Evolutionary conservation across 2,113 vertebrate species (phyloP), one percentile per base, ranked within the genome.

Genomic region (Pollimyrus isidori): DNA sequence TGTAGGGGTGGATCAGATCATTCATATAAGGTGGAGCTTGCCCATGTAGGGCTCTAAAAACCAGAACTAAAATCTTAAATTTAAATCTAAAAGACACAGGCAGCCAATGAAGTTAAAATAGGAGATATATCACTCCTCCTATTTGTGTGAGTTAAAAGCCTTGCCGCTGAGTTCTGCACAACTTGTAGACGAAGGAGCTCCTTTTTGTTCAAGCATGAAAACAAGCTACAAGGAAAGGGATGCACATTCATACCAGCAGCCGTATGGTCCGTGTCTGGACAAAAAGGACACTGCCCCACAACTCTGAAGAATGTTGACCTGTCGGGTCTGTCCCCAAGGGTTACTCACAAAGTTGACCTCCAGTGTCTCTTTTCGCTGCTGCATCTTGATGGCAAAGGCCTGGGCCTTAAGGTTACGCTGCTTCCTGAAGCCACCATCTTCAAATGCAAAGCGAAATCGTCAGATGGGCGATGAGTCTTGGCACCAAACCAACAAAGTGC

Each of bases 321-420:
- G 30, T 23, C 7, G 1, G 80, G 80, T 48, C 42, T 42, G 45
- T 46, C 46, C 21, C 10, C 2, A n/a, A 39, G 26, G 49, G 26
- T 17, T 56, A 97, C 98, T 98, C 94, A 99, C 98, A 26, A 99
- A 99, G 94, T 97, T 99, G 92, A 99, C 98, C 91, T 98, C 95
- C 53, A 99, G 95, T 4, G 98, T 97, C 93, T 98, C 97, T 92
- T 99, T 99, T 89, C 97, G 97, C 53, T 98, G 98, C 91, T 97
- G 96, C 98, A 99, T 99, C 94, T 99, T 98, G 94, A 99, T 97
- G 87, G 97, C 97, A 88, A 99, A 99, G 0, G 97, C 96, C 65
- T 99, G 97, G 69, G 98, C 97, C 92, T 97, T 97, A 90, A 96
- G 95, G 92, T 97, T 94, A 21, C 95, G 92, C 89, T 96, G 96